Evolutionary conservation across 2,113 vertebrate genomes (phyloP).

Genomic region (Mellivora capensis): DNA sequence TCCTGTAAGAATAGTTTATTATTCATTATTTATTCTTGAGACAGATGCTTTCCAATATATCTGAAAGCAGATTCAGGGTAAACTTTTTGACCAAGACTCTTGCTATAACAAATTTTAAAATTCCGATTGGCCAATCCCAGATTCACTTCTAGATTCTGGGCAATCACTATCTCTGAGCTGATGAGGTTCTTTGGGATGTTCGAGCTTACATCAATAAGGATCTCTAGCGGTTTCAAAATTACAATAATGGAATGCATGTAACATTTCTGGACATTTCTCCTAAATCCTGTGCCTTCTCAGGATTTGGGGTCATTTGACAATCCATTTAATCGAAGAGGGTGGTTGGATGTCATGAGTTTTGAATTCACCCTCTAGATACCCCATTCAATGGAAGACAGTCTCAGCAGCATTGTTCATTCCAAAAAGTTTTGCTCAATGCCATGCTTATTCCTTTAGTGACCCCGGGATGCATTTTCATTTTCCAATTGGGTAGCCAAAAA

Average conservation of each 20-base stretch:
- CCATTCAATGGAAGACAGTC: neutral
- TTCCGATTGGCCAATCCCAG: neutral
- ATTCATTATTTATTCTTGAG: neutral
- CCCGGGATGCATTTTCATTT: neutral
- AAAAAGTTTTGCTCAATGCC: neutral
- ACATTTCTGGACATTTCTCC: neutral
- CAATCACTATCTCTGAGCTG: neutral
- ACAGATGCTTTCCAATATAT: neutral
- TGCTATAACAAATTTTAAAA: neutral
- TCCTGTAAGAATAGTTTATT: neutral
- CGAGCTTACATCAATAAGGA: neutral
- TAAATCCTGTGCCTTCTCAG: neutral
- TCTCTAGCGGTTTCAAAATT: neutral
- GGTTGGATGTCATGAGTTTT: neutral
- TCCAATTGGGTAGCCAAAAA: neutral
- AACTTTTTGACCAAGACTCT: neutral
- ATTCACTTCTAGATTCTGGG: neutral
- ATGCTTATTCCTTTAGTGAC: neutral
- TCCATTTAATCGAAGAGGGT: neutral
- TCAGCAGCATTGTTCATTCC: neutral
- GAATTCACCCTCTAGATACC: neutral
- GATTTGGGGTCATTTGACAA: neutral
- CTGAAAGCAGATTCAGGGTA: neutral
- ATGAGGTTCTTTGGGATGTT: neutral
- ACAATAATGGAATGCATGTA: neutral